These are phyloP conservation scores for Mycalesis mineus DNA, from an alignment of 2,888 invertebrate genomes.

Conservation along the genomic window DNA sequence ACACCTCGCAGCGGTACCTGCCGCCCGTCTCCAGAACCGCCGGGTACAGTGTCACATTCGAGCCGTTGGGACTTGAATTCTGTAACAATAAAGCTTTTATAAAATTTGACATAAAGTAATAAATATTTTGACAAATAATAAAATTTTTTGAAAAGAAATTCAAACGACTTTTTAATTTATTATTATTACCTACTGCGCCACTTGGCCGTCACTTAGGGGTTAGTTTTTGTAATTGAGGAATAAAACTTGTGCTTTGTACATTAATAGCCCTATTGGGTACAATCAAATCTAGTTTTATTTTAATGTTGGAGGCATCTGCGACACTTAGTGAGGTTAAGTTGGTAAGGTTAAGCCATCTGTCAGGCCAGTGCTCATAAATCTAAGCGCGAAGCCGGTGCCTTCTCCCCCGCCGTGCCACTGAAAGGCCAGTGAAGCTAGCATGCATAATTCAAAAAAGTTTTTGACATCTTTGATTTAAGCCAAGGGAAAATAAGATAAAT, in stretches of 20 bases:
- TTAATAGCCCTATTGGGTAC: no score
- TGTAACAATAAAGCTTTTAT: conserved; percentile 39
- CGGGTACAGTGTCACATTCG: conserved; percentile 81
- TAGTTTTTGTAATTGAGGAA: no score
- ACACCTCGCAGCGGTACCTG: conserved; percentile 87
- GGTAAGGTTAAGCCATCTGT: conserved; percentile 19
- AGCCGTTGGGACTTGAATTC: conserved; percentile 82
- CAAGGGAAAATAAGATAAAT: conserved; percentile 9
- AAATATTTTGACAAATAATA: no score
- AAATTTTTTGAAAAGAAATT: no score
- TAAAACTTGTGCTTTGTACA: no score
- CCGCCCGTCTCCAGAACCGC: conserved; percentile 85
- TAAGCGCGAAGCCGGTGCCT: conserved; percentile 1
- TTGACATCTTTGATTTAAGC: conserved; percentile 13
- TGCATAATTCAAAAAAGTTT: conserved; percentile 23
- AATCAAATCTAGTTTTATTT: neutral
- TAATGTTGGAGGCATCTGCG: neutral
- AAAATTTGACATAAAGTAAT: no score
- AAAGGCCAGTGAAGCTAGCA: conserved; percentile 18
- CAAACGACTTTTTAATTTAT: no score
- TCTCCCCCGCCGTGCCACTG: conserved; percentile 18
- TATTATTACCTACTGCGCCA: no score
- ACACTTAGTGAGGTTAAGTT: conserved; percentile 11
- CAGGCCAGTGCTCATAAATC: conserved; percentile 17
- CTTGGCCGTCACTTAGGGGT: no score